Evolutionary conservation across 1,140 invertebrate species (phyloP).

Genomic region (Drosophila tristis): DNA sequence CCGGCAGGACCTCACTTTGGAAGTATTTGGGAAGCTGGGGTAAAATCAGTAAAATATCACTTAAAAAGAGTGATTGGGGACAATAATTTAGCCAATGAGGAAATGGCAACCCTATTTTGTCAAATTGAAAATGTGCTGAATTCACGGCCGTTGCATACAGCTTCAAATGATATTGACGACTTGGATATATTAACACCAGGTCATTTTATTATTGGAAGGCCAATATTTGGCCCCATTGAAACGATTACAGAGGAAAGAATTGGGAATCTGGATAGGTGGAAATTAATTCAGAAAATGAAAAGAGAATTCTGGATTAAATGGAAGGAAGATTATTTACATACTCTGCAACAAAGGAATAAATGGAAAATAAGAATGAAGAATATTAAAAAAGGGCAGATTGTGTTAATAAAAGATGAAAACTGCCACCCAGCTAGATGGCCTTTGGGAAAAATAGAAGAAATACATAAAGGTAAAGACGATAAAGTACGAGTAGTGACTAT

Average conservation of each 20-base stretch:
- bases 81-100: background rate
- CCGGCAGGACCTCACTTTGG: constrained; percentile 5
- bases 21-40: constrained; percentile 15
- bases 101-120: background rate
- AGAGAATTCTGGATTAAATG: background rate
- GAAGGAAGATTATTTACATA: no score
- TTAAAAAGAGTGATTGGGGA: constrained; percentile 6
- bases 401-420: no score
- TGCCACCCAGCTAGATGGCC: no score
- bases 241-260: background rate
- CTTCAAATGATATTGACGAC: constrained; percentile 1
- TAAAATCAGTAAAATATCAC: constrained; percentile 9
- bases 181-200: background rate
- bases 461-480: no score
- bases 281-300: constrained; percentile 4
- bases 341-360: no score
- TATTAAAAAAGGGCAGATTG: no score
- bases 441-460: no score
- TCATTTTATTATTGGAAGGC: constrained; percentile 14
- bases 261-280: background rate
- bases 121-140: background rate
- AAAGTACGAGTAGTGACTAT: no score
- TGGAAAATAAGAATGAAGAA: no score
- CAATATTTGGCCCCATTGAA: background rate
- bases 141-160: background rate